phyloP scores from a whole-genome alignment of 1,140 invertebrate species.

The Akabosia matsudoensis region DNA sequence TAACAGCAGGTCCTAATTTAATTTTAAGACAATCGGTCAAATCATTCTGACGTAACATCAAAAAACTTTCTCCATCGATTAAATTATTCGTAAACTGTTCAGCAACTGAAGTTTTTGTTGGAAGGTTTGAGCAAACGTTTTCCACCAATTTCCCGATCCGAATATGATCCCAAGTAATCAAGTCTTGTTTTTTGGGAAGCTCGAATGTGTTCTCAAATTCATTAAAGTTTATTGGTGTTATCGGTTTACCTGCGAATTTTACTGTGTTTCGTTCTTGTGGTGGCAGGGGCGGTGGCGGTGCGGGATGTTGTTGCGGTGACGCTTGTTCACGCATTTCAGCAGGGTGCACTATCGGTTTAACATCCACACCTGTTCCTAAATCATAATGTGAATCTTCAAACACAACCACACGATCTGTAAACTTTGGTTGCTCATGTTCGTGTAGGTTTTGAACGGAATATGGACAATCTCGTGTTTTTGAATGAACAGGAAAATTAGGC shows the following conservation, averaged over 20 bases:
- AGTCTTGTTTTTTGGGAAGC: background rate
- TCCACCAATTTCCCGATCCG: background rate
- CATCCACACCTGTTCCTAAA: background rate
- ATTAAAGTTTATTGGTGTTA: too few relatives aligned
- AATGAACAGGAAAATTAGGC: background rate
- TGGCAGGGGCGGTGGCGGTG: background rate
- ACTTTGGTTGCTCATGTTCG: background rate
- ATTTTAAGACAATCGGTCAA: background rate
- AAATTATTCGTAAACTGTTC: conserved; percentile 8
- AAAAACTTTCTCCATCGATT: conserved; percentile 11
- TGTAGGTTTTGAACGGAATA: background rate
- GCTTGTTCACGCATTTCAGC: background rate
- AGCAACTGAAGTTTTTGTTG: background rate
- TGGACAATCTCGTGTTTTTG: background rate
- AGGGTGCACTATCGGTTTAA: background rate
- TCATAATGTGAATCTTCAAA: background rate
- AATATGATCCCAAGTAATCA: background rate
- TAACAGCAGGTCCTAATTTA: conserved; percentile 8
- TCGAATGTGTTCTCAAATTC: background rate
- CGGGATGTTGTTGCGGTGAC: background rate
- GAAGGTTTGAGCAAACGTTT: background rate
- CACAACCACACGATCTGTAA: background rate
- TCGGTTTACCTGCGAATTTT: background rate
- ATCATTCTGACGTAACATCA: background rate
- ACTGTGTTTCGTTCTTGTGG: background rate